Conservation (phyloP, 2,113 vertebrate genomes). For the Elgaria multicarinata region DNA sequence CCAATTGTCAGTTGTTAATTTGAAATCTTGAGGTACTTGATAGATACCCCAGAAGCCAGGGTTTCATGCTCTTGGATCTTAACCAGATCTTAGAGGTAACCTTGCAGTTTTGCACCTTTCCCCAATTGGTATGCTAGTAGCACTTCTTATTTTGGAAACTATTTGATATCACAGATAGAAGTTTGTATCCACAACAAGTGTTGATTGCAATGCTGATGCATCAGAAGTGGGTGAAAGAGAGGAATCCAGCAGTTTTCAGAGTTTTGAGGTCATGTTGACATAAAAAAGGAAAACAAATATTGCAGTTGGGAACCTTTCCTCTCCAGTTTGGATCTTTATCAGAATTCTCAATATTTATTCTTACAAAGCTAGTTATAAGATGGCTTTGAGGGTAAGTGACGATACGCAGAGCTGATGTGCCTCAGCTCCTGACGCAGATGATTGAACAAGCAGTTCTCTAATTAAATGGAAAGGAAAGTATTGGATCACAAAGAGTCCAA, state of each 20-base stretch:
- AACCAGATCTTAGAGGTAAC: background rate
- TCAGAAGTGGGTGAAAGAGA: background rate
- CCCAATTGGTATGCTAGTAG: too few species aligned
- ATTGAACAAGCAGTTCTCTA: background rate
- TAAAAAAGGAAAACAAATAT: background rate
- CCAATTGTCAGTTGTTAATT: conserved; percentile 23
- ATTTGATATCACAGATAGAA: background rate
- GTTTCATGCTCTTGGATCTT: background rate
- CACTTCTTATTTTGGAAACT: background rate
- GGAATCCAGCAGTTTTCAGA: background rate
- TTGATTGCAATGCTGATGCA: background rate
- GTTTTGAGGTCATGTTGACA: background rate
- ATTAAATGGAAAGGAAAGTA: background rate
- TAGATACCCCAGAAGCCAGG: conserved; percentile 11
- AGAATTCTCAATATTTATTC: background rate
- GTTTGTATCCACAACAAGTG: background rate
- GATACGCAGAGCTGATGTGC: background rate
- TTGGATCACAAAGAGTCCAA: background rate
- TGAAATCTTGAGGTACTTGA: background rate
- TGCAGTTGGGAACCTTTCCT: background rate
- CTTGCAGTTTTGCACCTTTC: background rate
- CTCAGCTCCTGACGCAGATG: background rate
- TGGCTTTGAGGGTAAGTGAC: background rate
- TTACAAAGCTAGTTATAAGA: background rate
- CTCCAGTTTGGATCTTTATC: background rate